These are phyloP conservation scores for Thymelicus sylvestris DNA, from an alignment of 2,888 invertebrate genomes.

Conservation along the genomic window DNA sequence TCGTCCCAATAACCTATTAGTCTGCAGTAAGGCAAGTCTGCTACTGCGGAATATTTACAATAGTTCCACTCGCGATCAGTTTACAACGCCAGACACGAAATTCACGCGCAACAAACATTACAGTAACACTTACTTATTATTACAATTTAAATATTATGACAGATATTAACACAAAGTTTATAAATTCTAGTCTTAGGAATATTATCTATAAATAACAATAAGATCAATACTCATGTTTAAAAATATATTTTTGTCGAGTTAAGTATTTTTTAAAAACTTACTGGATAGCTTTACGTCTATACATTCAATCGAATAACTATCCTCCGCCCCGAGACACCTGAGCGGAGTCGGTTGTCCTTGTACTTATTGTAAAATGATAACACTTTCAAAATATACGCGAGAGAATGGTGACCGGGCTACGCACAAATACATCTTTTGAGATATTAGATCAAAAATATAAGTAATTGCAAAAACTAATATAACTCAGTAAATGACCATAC, in stretches of 20 bases:
- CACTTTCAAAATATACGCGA: neutral
- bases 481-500: neutral
- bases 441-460: neutral
- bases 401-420: neutral
- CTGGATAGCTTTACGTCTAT: conserved; percentile 42
- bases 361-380: neutral
- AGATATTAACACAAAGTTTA: conserved; percentile 41
- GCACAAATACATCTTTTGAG: neutral
- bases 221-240: conserved; percentile 38
- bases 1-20: conserved; percentile 21
- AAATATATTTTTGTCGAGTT: conserved; percentile 37
- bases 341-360: neutral
- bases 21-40: conserved; percentile 29
- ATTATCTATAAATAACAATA: conserved; percentile 34
- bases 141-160: conserved; percentile 43
- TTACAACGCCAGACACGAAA: conserved; percentile 33
- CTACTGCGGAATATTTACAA: conserved; percentile 26
- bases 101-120: conserved; percentile 34
- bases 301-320: conserved; percentile 26
- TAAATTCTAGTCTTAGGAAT: conserved; percentile 38
- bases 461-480: neutral
- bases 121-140: conserved; percentile 33
- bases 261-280: conserved; percentile 36
- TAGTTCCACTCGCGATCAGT: conserved; percentile 25
- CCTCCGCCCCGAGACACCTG: neutral